Evolutionary conservation across 2,113 vertebrate species (phyloP), one percentile per base, ranked within the genome.

Genomic region (Sarotherodon lohbergeri): DNA sequence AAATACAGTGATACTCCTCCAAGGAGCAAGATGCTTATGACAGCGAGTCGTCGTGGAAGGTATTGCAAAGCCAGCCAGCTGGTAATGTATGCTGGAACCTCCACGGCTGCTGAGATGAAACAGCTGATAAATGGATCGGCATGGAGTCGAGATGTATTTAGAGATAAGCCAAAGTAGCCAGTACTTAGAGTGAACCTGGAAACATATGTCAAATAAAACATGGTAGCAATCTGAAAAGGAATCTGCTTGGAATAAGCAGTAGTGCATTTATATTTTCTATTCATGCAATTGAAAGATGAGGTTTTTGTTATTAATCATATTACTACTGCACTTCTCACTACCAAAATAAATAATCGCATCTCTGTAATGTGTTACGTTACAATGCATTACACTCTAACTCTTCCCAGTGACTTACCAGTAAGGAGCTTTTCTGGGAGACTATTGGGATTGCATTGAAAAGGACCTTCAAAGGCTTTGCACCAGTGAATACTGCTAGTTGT

Each of bases 111-210:
- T 0, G 97, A 96, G 12, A 98, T 96, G 92, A 98, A 97, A 90
- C 96, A 97, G 94, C 98, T 98, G 90, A 98, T 0, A 2, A 96
- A 98, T 29, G 96, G 93, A 1, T 98, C 90, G 2, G 96, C 96
- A 0, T 98, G 96, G 84, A 98, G 90, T 79, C 96, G 97, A 5
- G 97, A 96, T 0, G 97, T 97, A 87, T 97, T 98, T 1, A 98
- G 92, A 8, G 97, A 98, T 29, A 98, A 94, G 9, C 97, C 96
- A 19, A 95, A 98, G 81, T 98, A 98, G 32, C 97, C 97, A 14
- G 95, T 92, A 8, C 17, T 83, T 10, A 87, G 2, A 11, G 29
- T 88, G 29, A 94, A 94, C 83, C 95, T 96, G 73, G 2, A 76
- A 50, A 48, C 71, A 48, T 11, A 7, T 29, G 68, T 46, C 22